Conservation (phyloP, 2,113 vertebrate genomes). For the Noctilio leporinus region DNA sequence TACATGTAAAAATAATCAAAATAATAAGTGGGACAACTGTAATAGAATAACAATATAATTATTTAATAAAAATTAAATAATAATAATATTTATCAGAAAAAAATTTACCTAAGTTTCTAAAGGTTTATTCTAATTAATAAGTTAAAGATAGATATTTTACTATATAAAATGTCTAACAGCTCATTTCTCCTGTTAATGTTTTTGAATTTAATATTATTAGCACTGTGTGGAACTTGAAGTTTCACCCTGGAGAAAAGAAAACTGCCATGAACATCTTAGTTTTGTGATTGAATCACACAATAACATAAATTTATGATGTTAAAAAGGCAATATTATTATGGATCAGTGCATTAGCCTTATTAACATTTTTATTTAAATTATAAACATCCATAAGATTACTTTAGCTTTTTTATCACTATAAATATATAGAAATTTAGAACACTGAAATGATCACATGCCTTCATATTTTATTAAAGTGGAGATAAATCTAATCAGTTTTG, state of each 20-base stretch:
- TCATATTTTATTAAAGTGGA: neutral
- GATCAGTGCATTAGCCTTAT: conserved; percentile 25
- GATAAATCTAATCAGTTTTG: neutral
- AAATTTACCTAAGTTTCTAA: neutral
- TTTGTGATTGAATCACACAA: neutral
- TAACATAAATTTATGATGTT: conserved; percentile 28
- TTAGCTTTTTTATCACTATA: neutral
- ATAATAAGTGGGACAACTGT: too few relatives aligned
- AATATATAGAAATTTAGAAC: neutral
- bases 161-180: neutral
- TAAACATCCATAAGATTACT: conserved; percentile 1
- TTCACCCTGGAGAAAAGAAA: neutral
- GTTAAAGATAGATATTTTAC: neutral
- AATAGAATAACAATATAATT: too few relatives aligned
- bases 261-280: neutral
- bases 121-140: neutral
- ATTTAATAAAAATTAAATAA: too few relatives aligned
- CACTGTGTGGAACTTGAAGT: neutral
- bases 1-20: neutral
- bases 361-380: conserved; percentile 36
- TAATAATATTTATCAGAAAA: neutral
- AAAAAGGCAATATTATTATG: neutral
- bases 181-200: neutral
- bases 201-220: neutral
- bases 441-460: neutral